phyloP scores from a whole-genome alignment of 2,888 invertebrate species.

The Cenopis cana region DNA sequence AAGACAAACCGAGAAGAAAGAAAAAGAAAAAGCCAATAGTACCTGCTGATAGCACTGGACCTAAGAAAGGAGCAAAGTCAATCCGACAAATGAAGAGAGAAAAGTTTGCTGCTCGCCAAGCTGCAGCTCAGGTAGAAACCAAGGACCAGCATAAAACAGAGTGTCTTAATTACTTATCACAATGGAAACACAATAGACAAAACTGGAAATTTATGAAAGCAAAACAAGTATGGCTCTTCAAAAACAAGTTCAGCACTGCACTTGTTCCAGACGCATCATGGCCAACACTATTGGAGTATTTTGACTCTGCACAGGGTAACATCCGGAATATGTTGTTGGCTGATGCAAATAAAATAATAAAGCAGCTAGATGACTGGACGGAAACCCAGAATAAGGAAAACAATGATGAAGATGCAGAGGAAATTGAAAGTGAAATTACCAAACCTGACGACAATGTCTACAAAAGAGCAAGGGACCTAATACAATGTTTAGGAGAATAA shows the following conservation, averaged over 20 bases:
- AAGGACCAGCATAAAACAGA: slow-evolving; percentile 85
- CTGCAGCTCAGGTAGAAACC: slow-evolving; percentile 80
- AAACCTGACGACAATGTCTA: slow-evolving; percentile 79
- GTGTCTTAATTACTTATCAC: slow-evolving; percentile 87
- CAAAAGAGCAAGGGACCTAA: slow-evolving; percentile 87
- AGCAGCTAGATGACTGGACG: slow-evolving; percentile 84
- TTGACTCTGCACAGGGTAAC: slow-evolving; percentile 88
- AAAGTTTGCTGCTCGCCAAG: slow-evolving; percentile 84
- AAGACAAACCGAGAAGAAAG: slow-evolving; percentile 64
- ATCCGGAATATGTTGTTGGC: slow-evolving; percentile 86
- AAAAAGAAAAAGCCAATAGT: slow-evolving; percentile 68
- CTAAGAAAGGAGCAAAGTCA: slow-evolving; percentile 83
- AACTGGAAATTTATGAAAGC: slow-evolving; percentile 94
- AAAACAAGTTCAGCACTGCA: slow-evolving; percentile 86
- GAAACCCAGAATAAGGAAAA: slow-evolving; percentile 67
- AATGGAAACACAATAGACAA: slow-evolving; percentile 88
- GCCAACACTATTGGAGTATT: slow-evolving; percentile 88
- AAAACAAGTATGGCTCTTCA: slow-evolving; percentile 90
- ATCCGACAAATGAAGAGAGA: slow-evolving; percentile 88
- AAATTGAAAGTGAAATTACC: slow-evolving; percentile 51
- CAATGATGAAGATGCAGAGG: slow-evolving; percentile 58
- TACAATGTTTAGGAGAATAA: slow-evolving; percentile 87
- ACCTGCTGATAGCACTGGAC: slow-evolving; percentile 62
- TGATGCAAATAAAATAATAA: slow-evolving; percentile 87
- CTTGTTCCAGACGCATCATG: slow-evolving; percentile 87